Conservation (phyloP, 1,140 invertebrate genomes). For the Lanistes nyassanus region DNA sequence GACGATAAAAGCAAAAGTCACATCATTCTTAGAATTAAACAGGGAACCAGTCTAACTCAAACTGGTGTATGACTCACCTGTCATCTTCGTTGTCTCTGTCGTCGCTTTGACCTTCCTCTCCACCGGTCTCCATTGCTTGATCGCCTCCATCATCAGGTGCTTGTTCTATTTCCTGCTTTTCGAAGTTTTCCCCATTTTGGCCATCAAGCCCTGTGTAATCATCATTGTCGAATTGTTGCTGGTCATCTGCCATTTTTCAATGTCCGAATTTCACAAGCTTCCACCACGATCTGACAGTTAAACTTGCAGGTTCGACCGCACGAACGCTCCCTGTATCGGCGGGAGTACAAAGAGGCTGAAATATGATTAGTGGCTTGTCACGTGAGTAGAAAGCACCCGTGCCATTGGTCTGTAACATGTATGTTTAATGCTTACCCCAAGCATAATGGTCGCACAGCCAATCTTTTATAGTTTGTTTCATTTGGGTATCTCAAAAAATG, state of each 20-base stretch:
- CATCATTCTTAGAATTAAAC: background rate
- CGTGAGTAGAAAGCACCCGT: background rate
- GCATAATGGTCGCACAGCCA: too few species aligned
- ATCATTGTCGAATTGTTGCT: slow-evolving; percentile 28
- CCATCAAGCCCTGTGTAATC: slow-evolving; percentile 27
- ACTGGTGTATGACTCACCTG: slow-evolving; percentile 23
- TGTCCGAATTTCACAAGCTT: background rate
- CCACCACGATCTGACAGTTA: background rate
- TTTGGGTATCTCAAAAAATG: too few species aligned
- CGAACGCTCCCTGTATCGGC: background rate
- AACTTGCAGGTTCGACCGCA: background rate
- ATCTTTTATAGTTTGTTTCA: too few species aligned
- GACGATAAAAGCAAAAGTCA: background rate
- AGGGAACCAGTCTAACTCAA: background rate
- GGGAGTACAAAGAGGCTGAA: slow-evolving; percentile 11
- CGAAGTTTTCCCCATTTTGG: slow-evolving; percentile 25
- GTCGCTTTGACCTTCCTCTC: slow-evolving; percentile 8
- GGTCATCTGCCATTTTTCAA: slow-evolving; percentile 20
- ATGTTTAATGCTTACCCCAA: too few species aligned
- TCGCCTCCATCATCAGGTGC: slow-evolving; percentile 15
- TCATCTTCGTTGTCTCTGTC: slow-evolving; percentile 35
- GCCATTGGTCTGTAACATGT: too few species aligned
- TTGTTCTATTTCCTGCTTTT: slow-evolving; percentile 18
- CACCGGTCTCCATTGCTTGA: slow-evolving; percentile 22
- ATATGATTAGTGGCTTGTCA: background rate